phyloP scores from a whole-genome alignment of 1,140 invertebrate genomes.

The Scaptomyza pallida region DNA sequence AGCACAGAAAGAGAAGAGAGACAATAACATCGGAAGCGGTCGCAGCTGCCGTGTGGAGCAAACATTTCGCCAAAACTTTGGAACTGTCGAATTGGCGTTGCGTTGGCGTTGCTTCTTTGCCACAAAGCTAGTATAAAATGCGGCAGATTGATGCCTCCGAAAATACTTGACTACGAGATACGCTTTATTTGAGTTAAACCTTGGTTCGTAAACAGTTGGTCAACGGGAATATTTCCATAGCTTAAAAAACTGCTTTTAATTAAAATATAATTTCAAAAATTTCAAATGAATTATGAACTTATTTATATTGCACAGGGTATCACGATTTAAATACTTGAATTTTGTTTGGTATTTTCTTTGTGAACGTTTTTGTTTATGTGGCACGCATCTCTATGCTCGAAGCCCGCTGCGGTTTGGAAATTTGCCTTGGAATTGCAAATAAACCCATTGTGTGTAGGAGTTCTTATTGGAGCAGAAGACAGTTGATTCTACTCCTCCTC shows the following conservation, averaged over 20 bases:
- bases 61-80: conserved; percentile 30
- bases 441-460: conserved; percentile 25
- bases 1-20: conserved; percentile 11
- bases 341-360: conserved; percentile 2
- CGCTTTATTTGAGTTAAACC: not conserved
- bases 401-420: conserved; percentile 38
- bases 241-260: no score
- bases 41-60: conserved; percentile 28
- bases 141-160: not conserved
- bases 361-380: conserved; percentile 34
- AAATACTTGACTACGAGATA: conserved; percentile 14
- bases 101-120: not conserved
- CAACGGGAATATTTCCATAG: no score
- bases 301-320: not conserved
- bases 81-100: conserved; percentile 12
- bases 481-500: not conserved
- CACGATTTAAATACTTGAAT: not conserved
- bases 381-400: conserved; percentile 24
- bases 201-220: no score
- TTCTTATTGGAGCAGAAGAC: not conserved
- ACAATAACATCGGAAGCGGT: conserved; percentile 26
- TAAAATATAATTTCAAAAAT: no score
- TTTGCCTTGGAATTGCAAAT: conserved; percentile 53
- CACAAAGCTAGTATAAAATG: conserved; percentile 8
- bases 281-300: not conserved